phyloP scores from a whole-genome alignment of 2,113 vertebrate species.

The Leptobrachium ailaonicum region DNA sequence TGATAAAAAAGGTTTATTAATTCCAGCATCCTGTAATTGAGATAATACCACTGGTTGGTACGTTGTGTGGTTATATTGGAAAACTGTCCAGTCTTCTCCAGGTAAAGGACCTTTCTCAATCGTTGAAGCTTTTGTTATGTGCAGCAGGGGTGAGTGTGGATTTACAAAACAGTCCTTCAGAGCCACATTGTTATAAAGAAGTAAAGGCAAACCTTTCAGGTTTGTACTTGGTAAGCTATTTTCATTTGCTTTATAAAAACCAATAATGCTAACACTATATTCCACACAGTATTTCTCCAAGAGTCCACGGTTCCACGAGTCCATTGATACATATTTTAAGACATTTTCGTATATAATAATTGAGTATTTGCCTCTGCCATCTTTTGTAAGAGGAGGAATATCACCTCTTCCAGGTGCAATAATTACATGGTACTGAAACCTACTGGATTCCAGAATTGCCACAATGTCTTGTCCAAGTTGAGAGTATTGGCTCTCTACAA shows the following conservation, averaged over 20 bases:
- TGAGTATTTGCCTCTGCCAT: constrained; percentile 83
- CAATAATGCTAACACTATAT: constrained; percentile 92
- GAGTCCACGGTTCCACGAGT: constrained; percentile 91
- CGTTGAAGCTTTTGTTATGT: constrained; percentile 79
- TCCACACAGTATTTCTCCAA: constrained; percentile 95
- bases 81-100: constrained; percentile 91
- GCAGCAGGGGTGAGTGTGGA: constrained; percentile 84
- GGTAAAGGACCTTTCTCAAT: constrained; percentile 83
- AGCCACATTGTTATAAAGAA: constrained; percentile 84
- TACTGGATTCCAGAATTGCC: constrained; percentile 90
- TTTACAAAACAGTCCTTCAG: constrained; percentile 86
- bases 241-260: constrained; percentile 93
- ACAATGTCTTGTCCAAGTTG: constrained; percentile 95
- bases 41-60: constrained; percentile 88
- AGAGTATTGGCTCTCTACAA: constrained; percentile 96
- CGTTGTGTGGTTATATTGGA: constrained; percentile 91
- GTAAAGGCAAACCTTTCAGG: constrained; percentile 82
- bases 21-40: constrained; percentile 69
- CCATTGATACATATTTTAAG: constrained; percentile 89
- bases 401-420: constrained; percentile 93
- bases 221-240: constrained; percentile 80
- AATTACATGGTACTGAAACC: constrained; percentile 89
- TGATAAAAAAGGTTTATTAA: constrained; percentile 61
- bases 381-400: constrained; percentile 88
- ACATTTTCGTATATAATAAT: constrained; percentile 94